Base-by-base conservation (phyloP, 1,140 invertebrate genomes). In the Gryllus bimaculatus region DNA sequence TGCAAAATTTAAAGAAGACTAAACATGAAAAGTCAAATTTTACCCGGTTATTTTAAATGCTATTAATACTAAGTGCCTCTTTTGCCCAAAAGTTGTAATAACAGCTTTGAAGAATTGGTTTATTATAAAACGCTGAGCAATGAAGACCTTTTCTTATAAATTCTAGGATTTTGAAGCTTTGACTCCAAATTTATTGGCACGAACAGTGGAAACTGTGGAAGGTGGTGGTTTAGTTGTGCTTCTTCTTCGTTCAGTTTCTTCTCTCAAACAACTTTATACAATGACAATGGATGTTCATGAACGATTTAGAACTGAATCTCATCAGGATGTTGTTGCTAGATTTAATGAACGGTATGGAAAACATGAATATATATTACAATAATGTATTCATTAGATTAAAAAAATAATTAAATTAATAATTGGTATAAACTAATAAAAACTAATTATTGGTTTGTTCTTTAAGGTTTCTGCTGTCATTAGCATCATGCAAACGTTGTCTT, bases 251-350 rank as follows among this genome's bases (percentile, higher is more conserved):
- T 92, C 92, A 47, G 88, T 99, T 80, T 89, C 90, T 75, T 99
- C 97, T 0, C 86, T 99, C 8, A 94, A 96, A 85, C 97, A 99
- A 85, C 88, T 99, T 0, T 99, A 96, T 84, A 96, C 97, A 7
- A 94, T 99, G 89, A 92, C 92, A 80, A 99, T 99, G 98, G 98
- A 99, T 90, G 96, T 99, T 13, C 98, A 99, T 90, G 91, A 95
- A 82, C 90, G 98, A 82, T 97, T 92, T 84, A 90, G 98, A 81
- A 99, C 98, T 15, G 97, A 99, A 88, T 92, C 96, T 12, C 95
- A 99, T 86, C 91, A 94, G 82, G 92, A 97, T 85, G 90, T 99
- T 76, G 93, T 97, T 8, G 93, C 95, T 79, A 88, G 98, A 82
- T 99, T 99, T 85, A 99, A 99, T 88, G 97, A 99, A 88, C 91